Percentiles rank a stretch among this genome's conserved stretches.
These are phyloP conservation scores for Spodoptera litura DNA, from an alignment of 1,140 invertebrate species.

Conservation along the genomic window DNA sequence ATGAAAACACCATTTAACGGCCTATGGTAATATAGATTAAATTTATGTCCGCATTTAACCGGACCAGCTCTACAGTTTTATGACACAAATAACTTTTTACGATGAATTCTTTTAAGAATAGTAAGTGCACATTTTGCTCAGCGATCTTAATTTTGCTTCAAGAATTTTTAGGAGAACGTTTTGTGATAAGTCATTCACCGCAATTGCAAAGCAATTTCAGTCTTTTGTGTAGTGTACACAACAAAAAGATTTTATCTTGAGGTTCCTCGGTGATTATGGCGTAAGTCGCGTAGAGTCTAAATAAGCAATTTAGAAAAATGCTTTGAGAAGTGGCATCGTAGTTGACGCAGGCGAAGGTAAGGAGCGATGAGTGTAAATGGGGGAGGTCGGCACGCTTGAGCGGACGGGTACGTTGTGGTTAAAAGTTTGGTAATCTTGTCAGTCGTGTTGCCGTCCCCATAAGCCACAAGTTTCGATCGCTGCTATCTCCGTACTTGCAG, in stretches of 20 bases:
- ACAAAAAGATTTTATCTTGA: slow-evolving; percentile 65
- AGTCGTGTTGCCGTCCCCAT: slow-evolving; percentile 59
- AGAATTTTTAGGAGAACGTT: slow-evolving; percentile 51
- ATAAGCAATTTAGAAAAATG: slow-evolving; percentile 55
- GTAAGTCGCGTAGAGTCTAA: slow-evolving; percentile 50
- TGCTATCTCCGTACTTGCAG: slow-evolving; percentile 61
- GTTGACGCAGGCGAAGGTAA: slow-evolving; percentile 39
- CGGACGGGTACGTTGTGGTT: slow-evolving; percentile 47
- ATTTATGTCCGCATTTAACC: slow-evolving; percentile 33
- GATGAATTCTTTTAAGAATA: slow-evolving; percentile 32
- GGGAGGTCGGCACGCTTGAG: slow-evolving; percentile 8
- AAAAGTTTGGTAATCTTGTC: slow-evolving; percentile 70
- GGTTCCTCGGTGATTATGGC: slow-evolving; percentile 57
- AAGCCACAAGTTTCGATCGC: slow-evolving; percentile 69
- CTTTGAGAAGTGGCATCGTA: slow-evolving; percentile 40
- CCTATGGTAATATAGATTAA: slow-evolving; percentile 22
- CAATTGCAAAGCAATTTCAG: slow-evolving; percentile 62
- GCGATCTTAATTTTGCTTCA: slow-evolving; percentile 35
- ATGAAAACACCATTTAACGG: slow-evolving; percentile 37
- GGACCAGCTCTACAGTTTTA: slow-evolving; percentile 22
- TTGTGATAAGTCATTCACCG: slow-evolving; percentile 51
- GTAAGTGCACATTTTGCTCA: slow-evolving; percentile 11
- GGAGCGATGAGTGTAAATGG: slow-evolving; percentile 29
- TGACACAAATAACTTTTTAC: slow-evolving; percentile 35
- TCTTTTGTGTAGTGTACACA: slow-evolving; percentile 58